Evolutionary conservation across 2,797 vertebrate genomes (phyloP), one percentile per base, ranked within the genome.

Genomic region (Sebastes kiyomatsui): DNA sequence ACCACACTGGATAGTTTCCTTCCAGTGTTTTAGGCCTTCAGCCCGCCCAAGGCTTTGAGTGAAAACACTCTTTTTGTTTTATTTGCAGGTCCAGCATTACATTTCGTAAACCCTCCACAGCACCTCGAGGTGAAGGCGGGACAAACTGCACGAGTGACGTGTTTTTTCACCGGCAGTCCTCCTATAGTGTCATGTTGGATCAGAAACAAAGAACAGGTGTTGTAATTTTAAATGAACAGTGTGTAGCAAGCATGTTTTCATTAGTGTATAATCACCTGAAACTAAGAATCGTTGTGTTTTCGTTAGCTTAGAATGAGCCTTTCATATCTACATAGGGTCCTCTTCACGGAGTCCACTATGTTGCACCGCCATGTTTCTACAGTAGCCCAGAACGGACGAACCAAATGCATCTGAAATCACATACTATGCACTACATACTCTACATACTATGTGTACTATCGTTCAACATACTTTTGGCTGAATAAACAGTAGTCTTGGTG

Each of bases 151-250:
- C 79, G 79, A 16, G 78, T 97, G 88, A 83, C 83, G 5, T 96
- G 95, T 80, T 64, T 1, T 4, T 96, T 96, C 74, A 79, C 59
- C n/a, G 90, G 95, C 75, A 93, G 88, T 66, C 83, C 93, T 6
- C 96, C 96, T 12, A 80, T 96, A 1, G 95, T 90, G 18, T 95
- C 96, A 33, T 96, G 96, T 66, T 97, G 96, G 96, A 94, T 96
- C 82, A 88, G 85, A 85, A 94, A 95, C 90, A 96, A 95, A 90
- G 87, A 95, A 12, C 94, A 95, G 95, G 96, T 96, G 64, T 20
- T 6, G 60, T 27, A 1, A 64, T 12, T 56, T 72, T 6, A 54
- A 54, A n/a, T 4, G 49, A 22, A 54, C 18, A 49, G 46, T 49
- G 46, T 20, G 46, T 49, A 49, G 46, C 46, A n/a, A 54, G 20